Conservation (phyloP, 2,797 vertebrate species). For the Ispidina lecontei region DNA sequence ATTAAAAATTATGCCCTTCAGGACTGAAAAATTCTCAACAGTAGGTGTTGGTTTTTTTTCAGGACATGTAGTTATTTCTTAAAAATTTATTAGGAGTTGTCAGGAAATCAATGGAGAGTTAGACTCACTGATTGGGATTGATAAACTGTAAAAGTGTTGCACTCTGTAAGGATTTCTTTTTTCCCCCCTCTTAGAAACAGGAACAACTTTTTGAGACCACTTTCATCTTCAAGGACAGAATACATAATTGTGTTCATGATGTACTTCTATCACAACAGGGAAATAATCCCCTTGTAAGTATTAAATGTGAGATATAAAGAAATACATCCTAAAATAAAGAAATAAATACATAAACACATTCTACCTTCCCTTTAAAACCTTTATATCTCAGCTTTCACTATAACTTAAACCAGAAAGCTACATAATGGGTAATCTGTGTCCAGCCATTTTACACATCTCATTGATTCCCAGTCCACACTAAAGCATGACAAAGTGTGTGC, state of each 20-base stretch:
- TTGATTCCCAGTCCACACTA: not conserved
- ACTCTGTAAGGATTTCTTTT: not conserved
- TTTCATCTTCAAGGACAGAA: constrained; percentile 30
- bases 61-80: not conserved
- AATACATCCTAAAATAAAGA: not conserved
- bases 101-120: constrained; percentile 42
- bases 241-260: not conserved
- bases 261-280: not conserved
- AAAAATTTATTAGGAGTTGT: constrained; percentile 6
- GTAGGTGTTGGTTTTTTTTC: not conserved
- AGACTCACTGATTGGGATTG: constrained; percentile 9
- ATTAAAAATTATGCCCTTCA: constrained; percentile 12
- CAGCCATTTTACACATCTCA: not conserved
- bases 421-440: not conserved
- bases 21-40: not conserved
- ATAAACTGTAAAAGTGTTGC: not conserved
- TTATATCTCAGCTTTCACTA: not conserved
- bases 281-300: not conserved
- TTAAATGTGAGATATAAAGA: not conserved
- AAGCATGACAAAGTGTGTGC: not conserved
- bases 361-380: not conserved
- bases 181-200: not conserved
- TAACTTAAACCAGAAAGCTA: not conserved
- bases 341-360: not conserved
- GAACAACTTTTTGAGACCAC: not conserved